Evolutionary conservation across 92 coral and sea anemone genomes (phyloP).

Genomic region (Palythoa caribaeorum): DNA sequence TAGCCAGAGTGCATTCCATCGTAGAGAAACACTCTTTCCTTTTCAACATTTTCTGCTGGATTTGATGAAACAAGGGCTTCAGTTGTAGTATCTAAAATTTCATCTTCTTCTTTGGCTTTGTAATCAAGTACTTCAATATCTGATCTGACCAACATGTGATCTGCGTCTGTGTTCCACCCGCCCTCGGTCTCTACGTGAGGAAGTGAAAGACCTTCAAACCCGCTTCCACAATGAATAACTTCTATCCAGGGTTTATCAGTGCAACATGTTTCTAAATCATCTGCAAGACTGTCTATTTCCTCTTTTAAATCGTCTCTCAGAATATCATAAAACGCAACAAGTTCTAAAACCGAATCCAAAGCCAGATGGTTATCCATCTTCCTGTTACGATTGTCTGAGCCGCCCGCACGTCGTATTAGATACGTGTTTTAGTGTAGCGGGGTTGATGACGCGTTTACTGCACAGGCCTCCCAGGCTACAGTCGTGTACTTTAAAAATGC

Average conservation of each 20-base stretch:
- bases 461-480: not conserved
- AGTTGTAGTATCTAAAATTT: slow-evolving; percentile 3
- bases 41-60: not conserved
- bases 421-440: not conserved
- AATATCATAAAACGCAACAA: slow-evolving; percentile 77
- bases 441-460: not conserved
- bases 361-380: slow-evolving; percentile 56
- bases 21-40: slow-evolving; percentile 45
- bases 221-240: slow-evolving; percentile 82
- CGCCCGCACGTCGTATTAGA: not conserved
- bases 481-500: not conserved
- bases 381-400: not conserved
- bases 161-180: slow-evolving; percentile 84
- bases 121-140: slow-evolving; percentile 60
- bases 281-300: slow-evolving; percentile 48
- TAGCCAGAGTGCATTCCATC: slow-evolving; percentile 75
- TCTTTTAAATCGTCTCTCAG: slow-evolving; percentile 67
- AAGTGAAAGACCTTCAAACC: slow-evolving; percentile 77
- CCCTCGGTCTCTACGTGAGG: slow-evolving; percentile 66
- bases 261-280: slow-evolving; percentile 67
- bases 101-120: not conserved
- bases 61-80: slow-evolving; percentile 15
- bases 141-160: slow-evolving; percentile 81
- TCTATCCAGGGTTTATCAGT: slow-evolving; percentile 59
- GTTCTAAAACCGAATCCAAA: slow-evolving; percentile 60